Conservation (phyloP, 2,113 vertebrate genomes). For the Pionites leucogaster region DNA sequence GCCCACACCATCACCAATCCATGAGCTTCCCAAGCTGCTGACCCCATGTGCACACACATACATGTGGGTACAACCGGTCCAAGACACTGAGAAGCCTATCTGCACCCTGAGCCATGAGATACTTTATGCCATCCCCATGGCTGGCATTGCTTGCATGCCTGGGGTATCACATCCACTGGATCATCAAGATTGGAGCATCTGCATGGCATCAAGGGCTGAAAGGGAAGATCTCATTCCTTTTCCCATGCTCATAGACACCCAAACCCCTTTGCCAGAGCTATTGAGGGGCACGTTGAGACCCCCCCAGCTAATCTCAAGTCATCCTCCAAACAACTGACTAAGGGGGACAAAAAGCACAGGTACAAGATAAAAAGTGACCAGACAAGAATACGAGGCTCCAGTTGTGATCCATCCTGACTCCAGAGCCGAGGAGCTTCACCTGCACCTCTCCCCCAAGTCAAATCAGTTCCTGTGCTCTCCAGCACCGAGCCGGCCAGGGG, state of each 20-base stretch:
- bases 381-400: neutral
- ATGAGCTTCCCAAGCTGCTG: neutral
- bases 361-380: neutral
- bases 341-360: neutral
- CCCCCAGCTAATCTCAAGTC: neutral
- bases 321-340: neutral
- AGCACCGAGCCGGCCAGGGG: accelerated
- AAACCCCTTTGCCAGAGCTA: neutral
- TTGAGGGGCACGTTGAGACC: neutral
- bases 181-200: neutral
- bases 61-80: accelerated
- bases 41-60: neutral
- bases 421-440: neutral
- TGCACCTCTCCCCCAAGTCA: accelerated
- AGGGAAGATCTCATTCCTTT: neutral
- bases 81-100: neutral
- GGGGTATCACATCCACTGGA: accelerated
- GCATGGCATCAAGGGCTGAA: accelerated
- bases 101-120: accelerated
- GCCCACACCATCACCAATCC: neutral
- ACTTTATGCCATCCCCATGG: neutral
- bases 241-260: neutral
- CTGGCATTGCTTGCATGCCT: accelerated
- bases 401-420: neutral
- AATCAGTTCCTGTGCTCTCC: neutral